Evolutionary conservation across 2,888 invertebrate species (phyloP), one percentile per base, ranked within the genome.

Genomic region (Sipha maydis): DNA sequence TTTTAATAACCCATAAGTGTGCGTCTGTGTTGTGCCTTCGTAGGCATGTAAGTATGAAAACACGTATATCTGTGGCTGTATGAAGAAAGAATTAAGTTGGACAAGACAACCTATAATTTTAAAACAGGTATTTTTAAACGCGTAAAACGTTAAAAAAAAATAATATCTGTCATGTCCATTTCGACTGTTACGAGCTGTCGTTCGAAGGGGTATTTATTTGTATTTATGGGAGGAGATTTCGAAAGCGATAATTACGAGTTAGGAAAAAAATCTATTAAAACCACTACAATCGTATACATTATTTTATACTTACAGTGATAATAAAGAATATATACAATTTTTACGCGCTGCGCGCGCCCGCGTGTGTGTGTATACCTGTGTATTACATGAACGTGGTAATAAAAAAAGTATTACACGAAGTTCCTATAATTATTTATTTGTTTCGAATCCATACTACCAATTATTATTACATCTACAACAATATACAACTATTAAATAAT

Each of bases 241-340:
- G 69, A 85, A 85, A 85, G 85, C 85, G 85, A 85, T 85, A 85
- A 85, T 85, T 85, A 85, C 85, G 85, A 85, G 85, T 85, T 85
- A 34, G 31, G 38, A 85, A 77, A 85, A 85, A 77, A 85, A 85
- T 85, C 85, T 85, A 85, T 85, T 85, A 78, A 85, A 85, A 85
- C 31, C 78, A 78, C 76, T 78, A 54, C 69, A 69, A 69, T 67
- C 48, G 76, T 76, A 77, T 76, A 84, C 28, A 28, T 77, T 48
- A 54, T n/a, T 41, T 77, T 77, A 75, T 25, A 75, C 75, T 75
- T 41, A n/a, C 61, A 61, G 21, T 61, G 61, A 61, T 61, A 61
- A 61, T 61, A 61, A 61, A 61, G 61, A 61, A 61, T 71, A 28
- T 31, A 17, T 71, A 28, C 28, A 8, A 69, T 69, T 25, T 69